phyloP scores from a whole-genome alignment of 2,113 vertebrate species.

The Rhombomys opimus region DNA sequence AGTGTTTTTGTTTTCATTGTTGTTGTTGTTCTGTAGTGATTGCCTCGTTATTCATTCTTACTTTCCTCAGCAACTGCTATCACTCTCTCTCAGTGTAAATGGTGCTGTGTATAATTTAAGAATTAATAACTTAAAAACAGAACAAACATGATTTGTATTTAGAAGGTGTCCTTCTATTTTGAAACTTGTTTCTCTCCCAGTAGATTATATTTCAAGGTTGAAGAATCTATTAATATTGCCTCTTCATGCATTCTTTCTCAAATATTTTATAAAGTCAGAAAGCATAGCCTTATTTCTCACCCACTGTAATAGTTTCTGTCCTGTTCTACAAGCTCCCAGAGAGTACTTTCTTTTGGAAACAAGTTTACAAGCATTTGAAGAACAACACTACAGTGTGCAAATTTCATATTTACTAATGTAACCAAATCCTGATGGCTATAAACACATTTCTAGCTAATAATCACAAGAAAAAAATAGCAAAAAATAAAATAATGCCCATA shows the following conservation, averaged over 20 bases:
- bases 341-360: not conserved
- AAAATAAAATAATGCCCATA: not conserved
- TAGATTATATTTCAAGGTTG: not conserved
- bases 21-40: not conserved
- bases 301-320: not conserved
- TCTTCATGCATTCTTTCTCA: not conserved
- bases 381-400: not conserved
- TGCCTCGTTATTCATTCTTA: not conserved
- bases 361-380: slow-evolving; percentile 10
- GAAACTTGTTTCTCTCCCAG: not conserved
- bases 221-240: not conserved
- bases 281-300: not conserved
- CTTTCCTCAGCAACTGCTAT: not conserved
- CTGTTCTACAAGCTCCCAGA: not conserved
- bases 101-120: not conserved
- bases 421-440: not conserved
- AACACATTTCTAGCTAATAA: not conserved
- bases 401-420: not conserved
- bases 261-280: not conserved
- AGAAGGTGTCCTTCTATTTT: not conserved
- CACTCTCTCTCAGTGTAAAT: not conserved
- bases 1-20: not conserved
- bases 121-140: slow-evolving; percentile 22
- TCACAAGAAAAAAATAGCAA: not conserved
- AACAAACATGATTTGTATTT: not conserved